Evolutionary conservation across 2,888 invertebrate species (phyloP).

Genomic region (Clunio marinus): DNA sequence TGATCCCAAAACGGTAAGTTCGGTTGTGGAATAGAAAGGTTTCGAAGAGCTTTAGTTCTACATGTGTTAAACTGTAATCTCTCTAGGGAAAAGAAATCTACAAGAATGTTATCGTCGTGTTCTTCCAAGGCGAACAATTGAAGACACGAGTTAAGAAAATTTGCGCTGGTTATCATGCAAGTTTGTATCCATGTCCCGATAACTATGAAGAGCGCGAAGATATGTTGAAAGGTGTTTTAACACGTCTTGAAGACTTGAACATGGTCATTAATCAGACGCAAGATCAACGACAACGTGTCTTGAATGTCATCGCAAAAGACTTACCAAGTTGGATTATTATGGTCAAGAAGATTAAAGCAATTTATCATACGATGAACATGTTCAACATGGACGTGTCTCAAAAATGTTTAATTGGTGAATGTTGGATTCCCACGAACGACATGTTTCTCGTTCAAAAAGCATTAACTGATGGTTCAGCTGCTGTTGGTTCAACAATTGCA

Average conservation of each 20-base stretch:
- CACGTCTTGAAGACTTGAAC: constrained; percentile 75
- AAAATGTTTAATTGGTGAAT: constrained; percentile 85
- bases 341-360: constrained; percentile 85
- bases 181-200: constrained; percentile 82
- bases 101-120: constrained; percentile 77
- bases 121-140: constrained; percentile 81
- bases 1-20: constrained; percentile 61
- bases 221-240: constrained; percentile 77
- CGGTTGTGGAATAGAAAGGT: neutral
- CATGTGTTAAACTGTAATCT: constrained; percentile 43
- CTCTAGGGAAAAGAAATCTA: constrained; percentile 65
- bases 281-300: constrained; percentile 76
- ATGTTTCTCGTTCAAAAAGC: constrained; percentile 70
- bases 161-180: constrained; percentile 80
- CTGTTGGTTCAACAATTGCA: constrained; percentile 81
- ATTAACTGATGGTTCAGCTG: constrained; percentile 74
- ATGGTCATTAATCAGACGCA: constrained; percentile 74
- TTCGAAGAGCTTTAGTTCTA: too few species aligned
- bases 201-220: constrained; percentile 71
- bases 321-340: constrained; percentile 77
- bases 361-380: constrained; percentile 88
- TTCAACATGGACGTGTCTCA: constrained; percentile 88
- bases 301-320: constrained; percentile 75
- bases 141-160: constrained; percentile 83
- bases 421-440: constrained; percentile 77